Percentiles rank a stretch among this genome's conserved stretches.
Evolutionary conservation across 2,797 vertebrate species (phyloP).

Genomic region (Takifugu rubripes): DNA sequence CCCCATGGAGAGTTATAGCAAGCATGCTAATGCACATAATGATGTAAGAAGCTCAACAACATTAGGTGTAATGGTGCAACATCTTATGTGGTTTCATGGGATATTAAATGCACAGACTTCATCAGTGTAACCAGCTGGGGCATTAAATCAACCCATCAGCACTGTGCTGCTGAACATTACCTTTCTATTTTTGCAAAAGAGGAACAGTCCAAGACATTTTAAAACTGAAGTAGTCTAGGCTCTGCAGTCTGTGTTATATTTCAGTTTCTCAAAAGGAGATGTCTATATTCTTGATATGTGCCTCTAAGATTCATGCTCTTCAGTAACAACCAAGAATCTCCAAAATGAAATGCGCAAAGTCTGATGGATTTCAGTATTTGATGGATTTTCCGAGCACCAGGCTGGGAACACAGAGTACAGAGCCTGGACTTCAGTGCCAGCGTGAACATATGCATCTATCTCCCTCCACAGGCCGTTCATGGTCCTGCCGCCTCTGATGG

Average conservation of each 20-base stretch:
- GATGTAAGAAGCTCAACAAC: not conserved
- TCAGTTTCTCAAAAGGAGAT: not conserved
- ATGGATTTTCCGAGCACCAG: conserved; percentile 29
- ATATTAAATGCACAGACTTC: not conserved
- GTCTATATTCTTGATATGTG: conserved; percentile 28
- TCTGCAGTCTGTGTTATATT: not conserved
- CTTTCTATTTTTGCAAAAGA: no score
- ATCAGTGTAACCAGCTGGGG: conserved; percentile 4
- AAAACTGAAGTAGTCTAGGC: not conserved
- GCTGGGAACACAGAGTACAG: conserved; percentile 1
- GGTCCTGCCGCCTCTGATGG: conserved; percentile 94
- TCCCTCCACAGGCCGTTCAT: conserved; percentile 87
- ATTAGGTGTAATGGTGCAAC: conserved; percentile 3
- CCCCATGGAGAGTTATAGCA: conserved; percentile 9
- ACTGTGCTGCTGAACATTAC: not conserved
- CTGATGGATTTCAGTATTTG: conserved; percentile 2
- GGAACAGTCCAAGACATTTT: no score
- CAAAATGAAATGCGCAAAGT: conserved; percentile 42
- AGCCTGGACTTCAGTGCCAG: conserved; percentile 9
- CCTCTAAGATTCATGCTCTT: conserved; percentile 20
- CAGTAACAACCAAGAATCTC: conserved; percentile 13
- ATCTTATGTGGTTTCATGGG: not conserved
- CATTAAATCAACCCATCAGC: not conserved
- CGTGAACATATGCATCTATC: conserved; percentile 38
- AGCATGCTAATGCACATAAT: not conserved